phyloP scores from a whole-genome alignment of 2,888 invertebrate genomes.

The Tineola bisselliella region DNA sequence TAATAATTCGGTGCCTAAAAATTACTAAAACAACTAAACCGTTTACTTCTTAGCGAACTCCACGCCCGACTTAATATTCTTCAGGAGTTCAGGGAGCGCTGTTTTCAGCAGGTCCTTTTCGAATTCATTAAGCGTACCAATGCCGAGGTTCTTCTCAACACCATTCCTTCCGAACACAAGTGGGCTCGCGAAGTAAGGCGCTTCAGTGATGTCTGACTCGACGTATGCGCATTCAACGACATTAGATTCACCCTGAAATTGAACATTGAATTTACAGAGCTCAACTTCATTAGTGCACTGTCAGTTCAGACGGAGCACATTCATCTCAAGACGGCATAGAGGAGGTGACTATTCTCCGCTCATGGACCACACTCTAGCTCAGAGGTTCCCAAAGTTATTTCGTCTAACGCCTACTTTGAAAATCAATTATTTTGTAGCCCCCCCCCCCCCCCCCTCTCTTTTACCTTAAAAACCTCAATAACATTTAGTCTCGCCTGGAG shows the following conservation, averaged over 20 bases:
- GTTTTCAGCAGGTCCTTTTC: conserved; percentile 84
- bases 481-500: no score
- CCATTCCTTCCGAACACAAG: conserved; percentile 89
- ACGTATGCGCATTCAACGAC: conserved; percentile 95
- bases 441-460: no score
- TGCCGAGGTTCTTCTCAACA: conserved; percentile 91
- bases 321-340: no score
- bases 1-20: not conserved
- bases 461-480: no score
- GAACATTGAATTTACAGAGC: not conserved
- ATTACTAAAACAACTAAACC: not conserved
- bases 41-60: conserved; percentile 79
- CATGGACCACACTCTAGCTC: no score
- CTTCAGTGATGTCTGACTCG: conserved; percentile 86
- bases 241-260: conserved; percentile 76
- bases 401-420: no score
- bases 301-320: no score
- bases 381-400: no score
- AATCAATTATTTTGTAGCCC: no score
- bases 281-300: no score
- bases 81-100: conserved; percentile 92
- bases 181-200: conserved; percentile 94
- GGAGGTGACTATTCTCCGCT: no score
- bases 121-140: conserved; percentile 84
- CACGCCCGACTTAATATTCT: conserved; percentile 94